These are phyloP conservation scores for Hipposideros larvatus DNA, from an alignment of 2,797 vertebrate species.

Conservation along the genomic window DNA sequence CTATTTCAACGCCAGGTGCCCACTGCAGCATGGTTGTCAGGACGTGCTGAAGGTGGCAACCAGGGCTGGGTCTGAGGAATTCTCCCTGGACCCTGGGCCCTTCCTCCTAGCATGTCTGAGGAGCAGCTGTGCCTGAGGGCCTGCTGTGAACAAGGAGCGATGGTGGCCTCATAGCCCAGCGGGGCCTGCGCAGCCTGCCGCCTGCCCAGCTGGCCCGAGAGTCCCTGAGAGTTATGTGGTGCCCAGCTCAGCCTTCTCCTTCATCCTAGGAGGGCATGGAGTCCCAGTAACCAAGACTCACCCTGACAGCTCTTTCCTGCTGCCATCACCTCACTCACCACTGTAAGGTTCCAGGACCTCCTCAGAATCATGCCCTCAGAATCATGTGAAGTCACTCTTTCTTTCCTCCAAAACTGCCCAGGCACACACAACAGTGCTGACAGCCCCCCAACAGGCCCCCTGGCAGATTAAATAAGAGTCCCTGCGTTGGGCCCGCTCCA, in stretches of 20 bases:
- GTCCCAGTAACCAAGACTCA: not conserved
- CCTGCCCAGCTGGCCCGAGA: not conserved
- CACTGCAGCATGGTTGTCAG: fast-evolving
- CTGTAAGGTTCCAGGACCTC: not conserved
- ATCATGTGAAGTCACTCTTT: not conserved
- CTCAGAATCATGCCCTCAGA: not conserved
- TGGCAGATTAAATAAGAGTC: not conserved
- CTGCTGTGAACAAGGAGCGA: not conserved
- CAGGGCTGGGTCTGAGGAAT: not conserved
- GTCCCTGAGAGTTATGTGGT: not conserved
- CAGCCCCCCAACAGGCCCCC: not conserved
- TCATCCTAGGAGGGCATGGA: not conserved
- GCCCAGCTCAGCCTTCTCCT: not conserved
- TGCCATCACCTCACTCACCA: not conserved
- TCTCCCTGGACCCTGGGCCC: not conserved
- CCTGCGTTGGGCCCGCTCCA: not conserved
- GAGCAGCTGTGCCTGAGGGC: not conserved
- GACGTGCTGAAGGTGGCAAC: fast-evolving
- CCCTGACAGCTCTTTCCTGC: not conserved
- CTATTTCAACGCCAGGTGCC: not conserved
- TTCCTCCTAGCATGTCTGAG: not conserved
- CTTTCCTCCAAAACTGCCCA: not conserved
- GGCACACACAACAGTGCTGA: not conserved
- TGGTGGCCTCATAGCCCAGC: fast-evolving
- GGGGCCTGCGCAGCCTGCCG: not conserved